Evolutionary conservation across 2,113 vertebrate genomes (phyloP).

Genomic region (Eudyptes chrysolophus): DNA sequence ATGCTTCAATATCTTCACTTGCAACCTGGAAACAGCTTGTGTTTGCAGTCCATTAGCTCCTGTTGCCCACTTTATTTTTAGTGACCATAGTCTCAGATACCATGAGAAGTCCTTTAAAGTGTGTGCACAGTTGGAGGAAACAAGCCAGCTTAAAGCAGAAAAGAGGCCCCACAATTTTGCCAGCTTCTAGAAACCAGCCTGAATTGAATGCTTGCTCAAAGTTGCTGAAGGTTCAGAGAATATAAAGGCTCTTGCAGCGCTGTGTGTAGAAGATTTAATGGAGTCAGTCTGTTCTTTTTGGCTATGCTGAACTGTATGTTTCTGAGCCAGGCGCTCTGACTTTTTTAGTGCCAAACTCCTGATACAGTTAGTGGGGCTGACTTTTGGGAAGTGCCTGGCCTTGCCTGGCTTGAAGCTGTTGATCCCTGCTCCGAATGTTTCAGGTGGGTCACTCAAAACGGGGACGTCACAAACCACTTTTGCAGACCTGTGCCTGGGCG

Average conservation of each 20-base stretch:
- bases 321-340: background rate
- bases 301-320: background rate
- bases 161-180: background rate
- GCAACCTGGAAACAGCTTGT: background rate
- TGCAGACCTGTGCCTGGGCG: fast-evolving
- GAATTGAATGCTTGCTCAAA: background rate
- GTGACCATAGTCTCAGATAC: background rate
- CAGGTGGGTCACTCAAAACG: background rate
- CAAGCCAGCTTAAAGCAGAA: background rate
- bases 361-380: background rate
- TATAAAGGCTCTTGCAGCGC: background rate
- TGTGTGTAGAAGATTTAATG: background rate
- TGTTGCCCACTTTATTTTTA: background rate
- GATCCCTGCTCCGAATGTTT: fast-evolving
- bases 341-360: background rate
- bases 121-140: background rate
- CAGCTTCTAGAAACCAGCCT: background rate
- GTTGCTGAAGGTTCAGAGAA: background rate
- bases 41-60: background rate
- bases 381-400: background rate
- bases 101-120: background rate
- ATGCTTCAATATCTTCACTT: background rate
- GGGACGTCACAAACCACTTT: background rate
- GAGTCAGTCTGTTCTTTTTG: slow-evolving; percentile 20
- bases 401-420: background rate